Evolutionary conservation across 2,113 vertebrate species (phyloP), one percentile per base, ranked within the genome.

Genomic region (Percopsis transmontana): DNA sequence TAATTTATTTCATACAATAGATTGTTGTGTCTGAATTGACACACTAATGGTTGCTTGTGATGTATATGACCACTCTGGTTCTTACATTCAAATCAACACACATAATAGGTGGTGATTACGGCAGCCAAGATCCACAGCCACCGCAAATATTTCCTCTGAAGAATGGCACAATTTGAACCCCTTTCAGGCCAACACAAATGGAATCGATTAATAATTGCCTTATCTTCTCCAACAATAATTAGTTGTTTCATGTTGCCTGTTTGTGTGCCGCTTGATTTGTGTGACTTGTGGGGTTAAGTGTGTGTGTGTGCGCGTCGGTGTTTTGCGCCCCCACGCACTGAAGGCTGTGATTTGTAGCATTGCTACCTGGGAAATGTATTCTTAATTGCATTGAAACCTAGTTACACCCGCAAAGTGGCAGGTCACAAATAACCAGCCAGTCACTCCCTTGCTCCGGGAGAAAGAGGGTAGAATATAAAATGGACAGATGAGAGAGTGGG

Each of bases 361-460:
- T 45, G 83, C 51, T 83, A 80, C 81, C 79, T 82, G 79, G 80
- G 77, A 88, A 88, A 88, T 87, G 85, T 83, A 83, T 89, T 88
- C 77, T 79, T 88, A 86, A 90, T 89, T 87, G 83, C 69, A 41
- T 74, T 52, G 76, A 80, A 86, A 84, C 80, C 82, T 88, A 82
- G 82, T 89, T 86, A 85, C 83, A 85, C 74, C 70, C 33, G 44
- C 74, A 81, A 82, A 89, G 79, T 85, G 87, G 83, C 82, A 85
- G 85, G 87, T 83, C 83, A 84, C 85, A 88, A 86, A 89, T 86
- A 89, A 88, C 86, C 72, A 66, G 75, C 79, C 83, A 85, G 80
- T 82, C 86, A 84, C 83, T 88, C 78, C 42, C 74, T 77, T 69
- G 70, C 77, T 81, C 70, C 72, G 66, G 75, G 73, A 68, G 38